phyloP scores from a whole-genome alignment of 1,140 invertebrate genomes.

The Drosophila grimshawi region DNA sequence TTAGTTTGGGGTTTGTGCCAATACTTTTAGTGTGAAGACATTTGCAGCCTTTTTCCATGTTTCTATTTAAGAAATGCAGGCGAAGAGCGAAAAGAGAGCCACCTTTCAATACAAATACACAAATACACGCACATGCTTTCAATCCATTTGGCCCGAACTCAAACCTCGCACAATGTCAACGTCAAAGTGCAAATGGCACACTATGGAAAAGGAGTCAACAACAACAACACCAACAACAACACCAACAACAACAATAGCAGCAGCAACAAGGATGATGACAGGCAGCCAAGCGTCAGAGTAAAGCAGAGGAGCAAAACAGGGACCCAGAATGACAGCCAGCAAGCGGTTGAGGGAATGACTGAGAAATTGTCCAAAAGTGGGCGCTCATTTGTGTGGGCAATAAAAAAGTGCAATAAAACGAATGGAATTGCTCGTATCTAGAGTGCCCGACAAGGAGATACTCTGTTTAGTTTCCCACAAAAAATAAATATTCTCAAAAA shows the following conservation, averaged over 20 bases:
- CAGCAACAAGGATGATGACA: slow-evolving; percentile 37
- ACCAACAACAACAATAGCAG: background rate
- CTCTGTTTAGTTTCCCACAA: background rate
- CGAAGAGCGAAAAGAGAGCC: slow-evolving; percentile 34
- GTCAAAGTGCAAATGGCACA: slow-evolving; percentile 78
- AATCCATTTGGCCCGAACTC: slow-evolving; percentile 20
- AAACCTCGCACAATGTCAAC: slow-evolving; percentile 65
- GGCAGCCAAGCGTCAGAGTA: slow-evolving; percentile 17
- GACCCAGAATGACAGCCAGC: slow-evolving; percentile 50
- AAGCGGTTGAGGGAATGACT: slow-evolving; percentile 26
- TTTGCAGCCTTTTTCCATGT: slow-evolving; percentile 60
- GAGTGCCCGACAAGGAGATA: background rate
- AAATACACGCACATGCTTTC: background rate
- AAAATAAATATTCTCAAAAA: too few species aligned
- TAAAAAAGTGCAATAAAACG: slow-evolving; percentile 11
- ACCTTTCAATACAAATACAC: slow-evolving; percentile 49
- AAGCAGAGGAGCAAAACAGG: slow-evolving; percentile 40
- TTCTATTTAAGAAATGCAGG: slow-evolving; percentile 69
- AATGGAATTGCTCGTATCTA: background rate
- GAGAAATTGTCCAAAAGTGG: slow-evolving; percentile 26
- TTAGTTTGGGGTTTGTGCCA: slow-evolving; percentile 14
- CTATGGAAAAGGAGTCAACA: slow-evolving; percentile 72
- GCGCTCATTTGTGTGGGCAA: slow-evolving; percentile 14
- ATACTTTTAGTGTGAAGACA: slow-evolving; percentile 75
- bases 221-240: slow-evolving; percentile 19